Evolutionary conservation across 1,140 invertebrate genomes (phyloP), one percentile per base, ranked within the genome.

Genomic region (Drosophila ohnishii): DNA sequence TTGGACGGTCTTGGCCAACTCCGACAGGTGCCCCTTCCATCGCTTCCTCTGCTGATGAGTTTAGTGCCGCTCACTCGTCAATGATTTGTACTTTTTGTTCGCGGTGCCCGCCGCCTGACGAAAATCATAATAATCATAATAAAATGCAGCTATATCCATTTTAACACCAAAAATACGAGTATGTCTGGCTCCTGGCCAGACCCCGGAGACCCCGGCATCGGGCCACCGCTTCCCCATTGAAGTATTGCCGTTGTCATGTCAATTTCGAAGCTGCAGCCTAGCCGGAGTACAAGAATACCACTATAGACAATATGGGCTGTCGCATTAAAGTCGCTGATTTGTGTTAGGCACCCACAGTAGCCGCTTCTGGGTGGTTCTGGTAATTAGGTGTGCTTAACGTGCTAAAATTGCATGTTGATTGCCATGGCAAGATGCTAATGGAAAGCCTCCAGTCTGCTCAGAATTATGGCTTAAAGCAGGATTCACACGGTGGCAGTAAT

Each of bases 41-140:
- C 57, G 45, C 67, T 77, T 76, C 61, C 78, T 80, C 65, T 61
- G 64, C 78, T 80, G 84, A 84, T 83, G 84, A 88, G 67, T 80
- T 88, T 78, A 80, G 77, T 78, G 80, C 79, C 80, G 78, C 78
- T 83, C 71, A 71, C 63, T 80, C 79, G 73, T 83, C 67, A 71
- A 88, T 88, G 84, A 84, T 88, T 88, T 88, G 77, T 78, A 88
- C 73, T 80, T 78, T 87, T 72, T 50, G 78, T 79, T 62, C 50
- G 13, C 57, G 28, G 10, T 53, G 57, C 70, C 66, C 64, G 72
- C 80, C 67, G 79, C 76, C 84, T 80, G 84, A 78, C 63, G 71
- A 87, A 79, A 88, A 83, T 87, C 83, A 87, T 88, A 88, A 88
- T 88, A 88, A 88, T 88, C 84, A 88, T 88, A 88, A 88, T 88